phyloP scores from a whole-genome alignment of 2,888 invertebrate genomes.

The Octonoba sinensis region DNA sequence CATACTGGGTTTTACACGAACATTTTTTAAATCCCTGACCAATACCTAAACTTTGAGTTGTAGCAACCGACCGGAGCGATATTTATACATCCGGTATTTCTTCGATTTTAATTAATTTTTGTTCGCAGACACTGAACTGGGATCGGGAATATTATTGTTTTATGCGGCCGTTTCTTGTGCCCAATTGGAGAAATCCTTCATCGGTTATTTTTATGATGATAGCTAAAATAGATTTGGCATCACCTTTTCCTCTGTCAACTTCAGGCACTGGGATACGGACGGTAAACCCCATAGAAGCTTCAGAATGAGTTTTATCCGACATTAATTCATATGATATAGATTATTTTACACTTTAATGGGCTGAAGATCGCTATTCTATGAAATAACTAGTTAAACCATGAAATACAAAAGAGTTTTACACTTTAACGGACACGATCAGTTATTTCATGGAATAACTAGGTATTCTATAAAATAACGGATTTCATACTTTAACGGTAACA shows the following conservation, averaged over 20 bases:
- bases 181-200: too few relatives aligned
- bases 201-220: conserved; percentile 52
- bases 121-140: conserved; percentile 55
- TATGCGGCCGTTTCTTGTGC: conserved; percentile 35
- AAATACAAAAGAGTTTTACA: conserved; percentile 38
- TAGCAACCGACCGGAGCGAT: too few relatives aligned
- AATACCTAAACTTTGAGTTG: conserved; percentile 54
- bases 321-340: too few relatives aligned
- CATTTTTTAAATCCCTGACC: conserved; percentile 55
- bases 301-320: too few relatives aligned
- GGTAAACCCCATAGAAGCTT: too few relatives aligned
- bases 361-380: too few relatives aligned
- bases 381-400: conserved; percentile 30
- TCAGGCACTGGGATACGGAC: conserved; percentile 53
- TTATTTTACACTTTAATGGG: too few relatives aligned
- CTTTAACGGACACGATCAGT: conserved; percentile 46
- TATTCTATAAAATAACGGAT: conserved; percentile 41
- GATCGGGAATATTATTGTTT: conserved; percentile 58
- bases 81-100: conserved; percentile 55
- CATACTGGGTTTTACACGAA: conserved; percentile 45
- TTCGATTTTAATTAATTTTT: conserved; percentile 54
- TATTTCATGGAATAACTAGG: conserved; percentile 48
- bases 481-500: conserved; percentile 47
- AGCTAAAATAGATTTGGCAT: conserved; percentile 57
- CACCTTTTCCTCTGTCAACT: conserved; percentile 48